Conservation (phyloP, 2,113 vertebrate species). For the Xiphophorus hellerii region DNA sequence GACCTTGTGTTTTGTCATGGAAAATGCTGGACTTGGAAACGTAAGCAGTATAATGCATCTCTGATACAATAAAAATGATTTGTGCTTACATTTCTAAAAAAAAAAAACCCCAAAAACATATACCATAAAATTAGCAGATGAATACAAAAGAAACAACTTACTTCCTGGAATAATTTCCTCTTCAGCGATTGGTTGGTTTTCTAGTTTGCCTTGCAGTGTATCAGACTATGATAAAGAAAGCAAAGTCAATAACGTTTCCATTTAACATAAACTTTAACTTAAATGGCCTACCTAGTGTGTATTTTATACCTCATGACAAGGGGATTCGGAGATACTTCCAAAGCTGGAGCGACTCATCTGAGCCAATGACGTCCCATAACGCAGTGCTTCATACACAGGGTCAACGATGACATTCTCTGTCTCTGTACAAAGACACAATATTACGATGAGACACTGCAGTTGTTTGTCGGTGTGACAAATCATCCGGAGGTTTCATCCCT, state of each 20-base stretch:
- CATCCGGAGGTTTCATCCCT: conserved; percentile 39
- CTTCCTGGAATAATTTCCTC: conserved; percentile 74
- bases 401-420: conserved; percentile 77
- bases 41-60: too few relatives aligned
- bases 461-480: conserved; percentile 21
- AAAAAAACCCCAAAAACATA: not conserved
- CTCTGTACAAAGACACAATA: conserved; percentile 52
- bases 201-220: conserved; percentile 76
- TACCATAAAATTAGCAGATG: not conserved
- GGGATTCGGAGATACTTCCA: conserved; percentile 87
- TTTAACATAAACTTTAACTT: conserved; percentile 6
- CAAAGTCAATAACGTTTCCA: conserved; percentile 11
- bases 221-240: conserved; percentile 60
- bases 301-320: conserved; percentile 73
- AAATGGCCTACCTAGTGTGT: not conserved
- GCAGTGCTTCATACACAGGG: conserved; percentile 89
- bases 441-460: conserved; percentile 11
- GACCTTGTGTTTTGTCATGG: too few relatives aligned
- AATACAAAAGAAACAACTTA: conserved; percentile 39
- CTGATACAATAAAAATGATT: not conserved
- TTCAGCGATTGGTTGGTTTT: conserved; percentile 79
- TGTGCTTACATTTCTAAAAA: not conserved
- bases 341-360: conserved; percentile 87
- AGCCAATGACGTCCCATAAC: conserved; percentile 90
- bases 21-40: too few relatives aligned